Evolutionary conservation across 2,113 vertebrate species (phyloP), one percentile per base, ranked within the genome.

Genomic region (Myotis lucifugus): DNA sequence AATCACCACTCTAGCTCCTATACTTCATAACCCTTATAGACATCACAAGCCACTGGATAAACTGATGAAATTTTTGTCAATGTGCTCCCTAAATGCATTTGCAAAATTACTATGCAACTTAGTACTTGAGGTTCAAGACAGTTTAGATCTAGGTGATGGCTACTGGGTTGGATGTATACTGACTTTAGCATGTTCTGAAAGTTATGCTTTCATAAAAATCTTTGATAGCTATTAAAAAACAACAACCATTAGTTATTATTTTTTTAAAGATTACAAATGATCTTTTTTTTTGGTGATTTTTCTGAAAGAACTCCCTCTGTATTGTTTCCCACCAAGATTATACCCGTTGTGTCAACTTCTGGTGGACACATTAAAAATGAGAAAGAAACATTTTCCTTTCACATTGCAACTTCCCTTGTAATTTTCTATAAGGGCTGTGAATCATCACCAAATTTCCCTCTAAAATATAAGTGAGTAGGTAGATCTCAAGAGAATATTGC

Each of bases 361-460:
- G 59, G 46, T 85, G 84, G 61, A 77, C 40, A 74, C 15, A 61
- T 90, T 93, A 73, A 85, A 92, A 93, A 66, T 66, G 29, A 90
- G 34, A 6, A 74, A 37, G 25, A 69, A 82, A 84, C 8, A 56
- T 6, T 79, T 40, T 77, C 59, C 77, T 86, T 90, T 84, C 23
- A 64, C 40, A 70, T 8, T 84, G 50, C 21, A 67, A 67, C 19
- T 91, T 92, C 8, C 66, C 37, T 6, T 86, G 12, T 84, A 67
- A 69, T 66, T 81, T 67, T 64, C 52, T 70, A 6, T 27, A 74
- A 90, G 27, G 8, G 56, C 6, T 92, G 37, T 74, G 56, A 85
- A 67, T 93, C 46, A 88, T 79, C 61, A 92, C 19, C 48, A 78
- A 81, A 78, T 73, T 79, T 61, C 14, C 61, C 34, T 64, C 40